Percentiles rank a stretch among this genome's conserved stretches.
Evolutionary conservation across 2,888 invertebrate species (phyloP).

Genomic region (Flabesymbios commensalis): DNA sequence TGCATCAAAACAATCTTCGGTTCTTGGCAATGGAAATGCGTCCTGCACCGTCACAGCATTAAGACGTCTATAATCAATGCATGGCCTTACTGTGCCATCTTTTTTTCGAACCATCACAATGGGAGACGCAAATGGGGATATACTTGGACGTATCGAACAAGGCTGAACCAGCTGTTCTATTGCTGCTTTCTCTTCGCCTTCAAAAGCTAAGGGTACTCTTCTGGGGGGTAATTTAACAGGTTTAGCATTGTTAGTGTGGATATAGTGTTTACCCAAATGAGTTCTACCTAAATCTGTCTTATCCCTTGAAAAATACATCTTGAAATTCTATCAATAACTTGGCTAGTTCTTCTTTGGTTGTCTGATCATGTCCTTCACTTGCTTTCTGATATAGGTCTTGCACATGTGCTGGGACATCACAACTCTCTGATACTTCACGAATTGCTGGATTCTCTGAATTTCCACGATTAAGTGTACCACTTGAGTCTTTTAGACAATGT

Average conservation of each 20-base stretch:
- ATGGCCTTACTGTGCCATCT: conserved; percentile 23
- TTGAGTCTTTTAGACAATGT: too few species aligned
- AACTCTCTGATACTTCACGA: too few species aligned
- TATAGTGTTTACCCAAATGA: neutral
- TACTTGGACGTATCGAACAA: conserved; percentile 9
- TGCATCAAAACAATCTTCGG: conserved; percentile 23
- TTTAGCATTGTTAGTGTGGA: neutral
- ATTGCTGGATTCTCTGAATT: too few species aligned
- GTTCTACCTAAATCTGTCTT: neutral
- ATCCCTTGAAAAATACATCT: neutral
- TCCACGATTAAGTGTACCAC: too few species aligned
- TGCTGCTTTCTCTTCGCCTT: neutral
- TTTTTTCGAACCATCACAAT: conserved; percentile 25
- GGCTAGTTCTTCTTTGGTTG: neutral
- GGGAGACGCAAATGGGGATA: conserved; percentile 13
- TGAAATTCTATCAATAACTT: neutral
- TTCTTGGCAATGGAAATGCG: conserved; percentile 26
- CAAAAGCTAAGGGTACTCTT: neutral
- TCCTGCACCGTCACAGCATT: conserved; percentile 29
- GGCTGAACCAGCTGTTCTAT: conserved; percentile 4
- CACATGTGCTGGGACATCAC: too few species aligned
- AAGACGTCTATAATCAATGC: conserved; percentile 29
- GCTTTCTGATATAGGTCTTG: too few species aligned
- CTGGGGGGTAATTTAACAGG: neutral
- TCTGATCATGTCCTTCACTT: neutral